Evolutionary conservation across 2,888 invertebrate genomes (phyloP), one percentile per base, ranked within the genome.

Genomic region (Drosophila heteroneura): DNA sequence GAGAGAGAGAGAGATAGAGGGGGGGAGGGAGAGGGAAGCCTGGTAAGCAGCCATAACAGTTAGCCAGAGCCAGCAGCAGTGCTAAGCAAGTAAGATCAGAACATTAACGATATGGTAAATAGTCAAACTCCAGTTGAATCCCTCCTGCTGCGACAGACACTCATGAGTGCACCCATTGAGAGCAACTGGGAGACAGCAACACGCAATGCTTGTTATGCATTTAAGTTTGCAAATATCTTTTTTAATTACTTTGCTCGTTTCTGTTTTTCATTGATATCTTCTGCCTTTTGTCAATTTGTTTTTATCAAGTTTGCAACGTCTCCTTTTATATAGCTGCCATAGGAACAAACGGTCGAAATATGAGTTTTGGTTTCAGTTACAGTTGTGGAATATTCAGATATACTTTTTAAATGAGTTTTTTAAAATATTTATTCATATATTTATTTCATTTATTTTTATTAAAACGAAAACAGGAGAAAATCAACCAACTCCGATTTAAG

Each of bases 41-140:
- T 26, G 54, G 32, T 49, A 77, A 79, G 79, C 74, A 70, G 79
- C 79, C 75, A 79, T 66, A 79, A 70, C 74, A 74, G 79, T 77
- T 77, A 74, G 69, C 70, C 16, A 47, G 16, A 16, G 16, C 47
- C 47, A 22, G 47, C 22, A 47, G 22, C 61, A 63, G 62, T 44
- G 54, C 61, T 32, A 51, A 65, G 49, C 49, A 39, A 54, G 35
- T 53, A 58, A 70, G 58, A 79, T 69, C 63, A 59, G 54, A 73
- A 26, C 49, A 26, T 26, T 47, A 54, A n/a, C 44, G 64, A 75
- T 70, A 76, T 47, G 64, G 70, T 44, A 64, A 76, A 70, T 60
- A 39, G 54, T 51, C 37, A 32, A 54, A 63, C 49, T 44, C 12
- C 59, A 56, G 58, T 54, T 37, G 52, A 32, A 14, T 44, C 53